Evolutionary conservation across 2,888 invertebrate species (phyloP), one percentile per base, ranked within the genome.

Genomic region (Temnothorax rugatulus): DNA sequence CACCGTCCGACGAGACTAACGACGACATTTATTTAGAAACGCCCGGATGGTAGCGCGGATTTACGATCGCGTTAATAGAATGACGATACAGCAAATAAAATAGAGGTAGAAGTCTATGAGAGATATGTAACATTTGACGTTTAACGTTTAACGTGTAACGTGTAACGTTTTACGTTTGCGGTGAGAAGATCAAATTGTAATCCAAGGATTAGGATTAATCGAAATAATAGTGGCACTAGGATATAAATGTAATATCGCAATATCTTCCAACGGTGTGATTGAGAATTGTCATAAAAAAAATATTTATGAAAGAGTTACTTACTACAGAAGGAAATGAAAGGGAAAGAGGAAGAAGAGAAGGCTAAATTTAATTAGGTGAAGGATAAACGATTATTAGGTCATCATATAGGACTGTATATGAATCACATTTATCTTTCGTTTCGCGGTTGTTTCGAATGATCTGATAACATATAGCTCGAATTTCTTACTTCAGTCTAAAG

Each of bases 1-100:
- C 79, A 81, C 73, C 79, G 25, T 25, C 47, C 9, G 18, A 29
- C 25, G 52, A 59, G 47, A 21, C 34, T 71, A 79, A 79, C 47
- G 44, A 47, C 18, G 69, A 21, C 69, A 44, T 57, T 79, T 79
- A 71, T 59, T 59, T 71, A 79, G 71, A 79, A 79, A 71, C 13
- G 47, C 13, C 18, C 34, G 25, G 41, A 7, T 52, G 44, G 25
- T 50, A 54, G 77, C n/a, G 57, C 13, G 4, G 38, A 79, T 79
- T 79, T 79, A 79, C 25, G 34, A 21, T 44, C 15, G 18, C 18
- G 21, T 57, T 57, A 79, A 34, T 41, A 13, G 44, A 47, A 47
- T 38, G 34, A 18, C 7, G 44, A 41, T 66, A 38, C 41, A 57
- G 18, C n/a, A 18, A 29, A 57, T 59, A 41, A 34, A 34, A 38